phyloP scores from a whole-genome alignment of 2,888 invertebrate genomes.

The Eucera pruinosa region DNA sequence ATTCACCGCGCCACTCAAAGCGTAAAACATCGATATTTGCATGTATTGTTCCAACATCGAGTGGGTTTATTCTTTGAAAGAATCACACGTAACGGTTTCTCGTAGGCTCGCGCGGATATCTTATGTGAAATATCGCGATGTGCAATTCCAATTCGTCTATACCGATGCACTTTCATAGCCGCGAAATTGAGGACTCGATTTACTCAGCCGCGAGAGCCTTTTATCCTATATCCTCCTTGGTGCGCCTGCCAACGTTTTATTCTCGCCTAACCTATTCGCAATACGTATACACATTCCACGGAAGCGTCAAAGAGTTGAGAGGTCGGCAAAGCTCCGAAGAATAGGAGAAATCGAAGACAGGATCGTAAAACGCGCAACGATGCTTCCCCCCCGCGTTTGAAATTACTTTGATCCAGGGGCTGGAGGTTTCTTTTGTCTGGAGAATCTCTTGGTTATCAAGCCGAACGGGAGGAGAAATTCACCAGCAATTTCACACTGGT shows the following conservation, averaged over 20 bases:
- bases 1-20: too few species aligned
- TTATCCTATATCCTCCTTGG: conserved; percentile 15
- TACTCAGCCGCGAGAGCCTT: conserved; percentile 21
- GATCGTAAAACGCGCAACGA: neutral
- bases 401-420: conserved; percentile 66
- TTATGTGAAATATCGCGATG: neutral
- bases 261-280: neutral
- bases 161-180: conserved; percentile 12
- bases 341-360: neutral
- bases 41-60: neutral
- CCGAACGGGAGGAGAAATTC: conserved; percentile 42
- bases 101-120: neutral
- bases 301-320: conserved; percentile 15
- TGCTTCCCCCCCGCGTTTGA: conserved; percentile 29
- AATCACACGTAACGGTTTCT: neutral
- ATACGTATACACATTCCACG: conserved; percentile 15
- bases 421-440: conserved; percentile 48
- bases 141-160: conserved; percentile 8
- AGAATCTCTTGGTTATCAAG: conserved; percentile 47
- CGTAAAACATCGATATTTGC: too few species aligned
- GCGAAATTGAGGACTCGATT: conserved; percentile 34
- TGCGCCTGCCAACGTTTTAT: conserved; percentile 43
- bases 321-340: neutral
- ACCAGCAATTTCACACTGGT: conserved; percentile 60
- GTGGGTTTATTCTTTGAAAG: neutral